phyloP scores from a whole-genome alignment of 1,140 invertebrate genomes.

The Nomia melanderi region DNA sequence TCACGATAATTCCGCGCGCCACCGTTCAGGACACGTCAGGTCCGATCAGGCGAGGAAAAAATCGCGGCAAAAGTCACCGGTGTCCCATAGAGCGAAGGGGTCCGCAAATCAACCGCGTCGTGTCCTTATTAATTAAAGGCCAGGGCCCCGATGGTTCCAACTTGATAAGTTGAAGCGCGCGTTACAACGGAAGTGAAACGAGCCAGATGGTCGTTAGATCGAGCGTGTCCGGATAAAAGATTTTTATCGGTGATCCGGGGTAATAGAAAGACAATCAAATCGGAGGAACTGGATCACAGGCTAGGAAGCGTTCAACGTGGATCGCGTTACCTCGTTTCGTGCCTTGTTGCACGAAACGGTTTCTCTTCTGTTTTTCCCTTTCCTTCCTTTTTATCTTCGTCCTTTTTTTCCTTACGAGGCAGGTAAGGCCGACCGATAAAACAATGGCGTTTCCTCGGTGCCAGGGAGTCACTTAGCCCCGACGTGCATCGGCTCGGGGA shows the following conservation, averaged over 20 bases:
- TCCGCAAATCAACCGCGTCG: not conserved
- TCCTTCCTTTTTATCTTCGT: slow-evolving; percentile 48
- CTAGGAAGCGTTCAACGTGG: slow-evolving; percentile 33
- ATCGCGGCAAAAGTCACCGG: no score
- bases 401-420: slow-evolving; percentile 18
- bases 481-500: slow-evolving; percentile 61
- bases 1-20: not conserved
- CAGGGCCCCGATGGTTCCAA: slow-evolving; percentile 36
- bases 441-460: slow-evolving; percentile 62
- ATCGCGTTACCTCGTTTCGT: slow-evolving; percentile 5
- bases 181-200: slow-evolving; percentile 36
- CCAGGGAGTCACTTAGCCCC: slow-evolving; percentile 64
- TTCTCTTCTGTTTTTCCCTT: no score
- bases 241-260: slow-evolving; percentile 50
- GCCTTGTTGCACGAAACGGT: slow-evolving; percentile 44
- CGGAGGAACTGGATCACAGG: slow-evolving; percentile 59
- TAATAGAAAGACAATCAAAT: slow-evolving; percentile 63
- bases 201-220: slow-evolving; percentile 40
- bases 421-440: slow-evolving; percentile 52
- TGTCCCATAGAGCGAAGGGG: not conserved
- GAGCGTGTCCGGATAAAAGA: slow-evolving; percentile 1
- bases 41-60: no score
- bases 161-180: slow-evolving; percentile 22
- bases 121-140: slow-evolving; percentile 45
- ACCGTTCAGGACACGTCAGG: not conserved